A percentile compares a stretch with the other conserved stretches of the same genome.
These are phyloP conservation scores for Gryllus bimaculatus DNA, from an alignment of 1,140 invertebrate species.

Conservation along the genomic window DNA sequence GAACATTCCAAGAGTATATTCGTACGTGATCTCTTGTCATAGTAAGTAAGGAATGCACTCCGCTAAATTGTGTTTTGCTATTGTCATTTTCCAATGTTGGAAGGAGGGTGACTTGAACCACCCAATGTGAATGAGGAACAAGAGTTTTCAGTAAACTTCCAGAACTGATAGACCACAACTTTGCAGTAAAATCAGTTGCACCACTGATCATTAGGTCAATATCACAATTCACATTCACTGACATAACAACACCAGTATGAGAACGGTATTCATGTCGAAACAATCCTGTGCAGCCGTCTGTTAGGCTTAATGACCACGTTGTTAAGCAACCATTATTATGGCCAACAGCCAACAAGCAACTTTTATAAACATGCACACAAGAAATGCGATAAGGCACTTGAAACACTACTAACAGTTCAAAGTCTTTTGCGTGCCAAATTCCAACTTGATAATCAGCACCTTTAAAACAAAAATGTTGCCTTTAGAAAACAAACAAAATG, in stretches of 20 bases:
- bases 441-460: slow-evolving; percentile 10
- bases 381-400: not conserved
- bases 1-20: not conserved
- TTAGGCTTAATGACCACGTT: not conserved
- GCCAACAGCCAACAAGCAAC: slow-evolving; percentile 1
- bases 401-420: not conserved
- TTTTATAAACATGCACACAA: not conserved
- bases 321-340: slow-evolving; percentile 8
- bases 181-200: slow-evolving; percentile 6
- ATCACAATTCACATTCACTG: not conserved
- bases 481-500: no score
- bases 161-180: not conserved
- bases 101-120: slow-evolving; percentile 9
- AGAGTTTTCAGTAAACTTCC: slow-evolving; percentile 8
- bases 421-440: slow-evolving; percentile 8
- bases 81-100: not conserved
- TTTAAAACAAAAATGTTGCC: not conserved
- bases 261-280: not conserved
- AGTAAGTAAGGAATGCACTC: slow-evolving; percentile 9
- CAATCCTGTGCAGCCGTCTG: no score
- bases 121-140: not conserved
- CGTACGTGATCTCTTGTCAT: not conserved
- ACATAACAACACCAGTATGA: slow-evolving; percentile 11
- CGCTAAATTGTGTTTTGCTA: not conserved
- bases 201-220: slow-evolving; percentile 6